Conservation (phyloP, 2,113 vertebrate species). For the Neoarius graeffei region DNA sequence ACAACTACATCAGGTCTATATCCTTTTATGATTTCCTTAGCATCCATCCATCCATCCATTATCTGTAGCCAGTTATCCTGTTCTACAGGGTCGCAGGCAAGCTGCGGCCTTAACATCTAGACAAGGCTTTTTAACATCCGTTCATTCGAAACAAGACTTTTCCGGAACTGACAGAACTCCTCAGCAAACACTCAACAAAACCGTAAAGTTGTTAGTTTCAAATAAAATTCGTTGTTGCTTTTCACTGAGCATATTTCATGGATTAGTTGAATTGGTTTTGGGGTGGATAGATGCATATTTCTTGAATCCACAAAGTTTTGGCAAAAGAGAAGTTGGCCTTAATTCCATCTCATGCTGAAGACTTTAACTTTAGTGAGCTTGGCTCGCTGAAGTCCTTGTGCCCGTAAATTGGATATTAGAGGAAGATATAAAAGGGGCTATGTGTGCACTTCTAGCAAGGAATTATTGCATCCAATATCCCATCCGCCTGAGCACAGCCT, state of each 20-base stretch:
- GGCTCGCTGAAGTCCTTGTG: slow-evolving; percentile 71
- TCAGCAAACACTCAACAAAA: slow-evolving; percentile 48
- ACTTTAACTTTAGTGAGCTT: slow-evolving; percentile 73
- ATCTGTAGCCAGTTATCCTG: too few relatives aligned
- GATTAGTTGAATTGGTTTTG: slow-evolving; percentile 56
- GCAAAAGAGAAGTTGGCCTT: slow-evolving; percentile 72
- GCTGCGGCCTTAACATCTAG: too few relatives aligned
- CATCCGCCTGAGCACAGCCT: slow-evolving; percentile 70
- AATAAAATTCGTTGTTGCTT: slow-evolving; percentile 60
- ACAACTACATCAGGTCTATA: neutral
- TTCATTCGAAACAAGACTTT: neutral
- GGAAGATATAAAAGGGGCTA: slow-evolving; percentile 74
- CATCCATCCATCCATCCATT: neutral
- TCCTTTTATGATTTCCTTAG: neutral
- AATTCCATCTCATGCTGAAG: slow-evolving; percentile 73
- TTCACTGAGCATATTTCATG: slow-evolving; percentile 64
- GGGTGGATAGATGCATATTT: slow-evolving; percentile 72
- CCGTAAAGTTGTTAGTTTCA: slow-evolving; percentile 54
- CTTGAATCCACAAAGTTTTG: slow-evolving; percentile 76
- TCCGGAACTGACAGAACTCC: slow-evolving; percentile 45
- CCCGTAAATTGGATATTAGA: slow-evolving; percentile 80
- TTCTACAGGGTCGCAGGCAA: too few relatives aligned
- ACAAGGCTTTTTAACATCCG: neutral
- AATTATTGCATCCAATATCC: slow-evolving; percentile 78
- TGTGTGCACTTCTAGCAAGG: slow-evolving; percentile 72